Conservation (phyloP, 2,113 vertebrate species). For the Paralichthys olivaceus region DNA sequence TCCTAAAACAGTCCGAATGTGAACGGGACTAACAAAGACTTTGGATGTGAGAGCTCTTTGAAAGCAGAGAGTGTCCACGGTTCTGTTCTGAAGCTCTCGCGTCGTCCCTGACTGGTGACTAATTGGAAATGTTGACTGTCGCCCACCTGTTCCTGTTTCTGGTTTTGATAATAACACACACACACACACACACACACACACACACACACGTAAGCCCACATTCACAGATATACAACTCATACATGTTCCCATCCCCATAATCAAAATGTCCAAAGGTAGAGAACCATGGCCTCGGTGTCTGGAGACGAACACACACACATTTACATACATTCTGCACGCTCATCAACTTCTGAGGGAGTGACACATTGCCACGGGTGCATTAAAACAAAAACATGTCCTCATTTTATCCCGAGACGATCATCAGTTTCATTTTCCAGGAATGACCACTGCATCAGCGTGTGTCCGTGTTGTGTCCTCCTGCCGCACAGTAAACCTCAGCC, state of each 20-base stretch:
- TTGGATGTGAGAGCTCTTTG: not conserved
- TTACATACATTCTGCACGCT: slow-evolving; percentile 4
- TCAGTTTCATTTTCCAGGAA: slow-evolving; percentile 1
- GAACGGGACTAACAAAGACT: not conserved
- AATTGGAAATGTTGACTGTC: slow-evolving; percentile 27
- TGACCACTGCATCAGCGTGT: not conserved
- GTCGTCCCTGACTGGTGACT: slow-evolving; percentile 11
- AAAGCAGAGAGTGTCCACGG: not conserved
- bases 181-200: not conserved
- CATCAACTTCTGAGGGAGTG: slow-evolving; percentile 24
- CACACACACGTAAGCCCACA: not conserved
- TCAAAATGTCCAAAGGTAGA: no score
- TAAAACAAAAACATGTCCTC: no score
- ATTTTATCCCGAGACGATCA: no score
- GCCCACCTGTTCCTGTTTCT: not conserved
- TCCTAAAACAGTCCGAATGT: not conserved
- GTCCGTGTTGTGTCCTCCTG: not conserved
- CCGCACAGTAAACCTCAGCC: not conserved
- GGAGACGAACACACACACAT: slow-evolving; percentile 14
- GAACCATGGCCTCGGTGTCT: not conserved
- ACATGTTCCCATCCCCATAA: no score
- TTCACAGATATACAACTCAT: no score
- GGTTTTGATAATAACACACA: not conserved
- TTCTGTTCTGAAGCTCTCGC: slow-evolving; percentile 27
- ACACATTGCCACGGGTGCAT: slow-evolving; percentile 8